Evolutionary conservation across 1,140 invertebrate species (phyloP).

Genomic region (Glossosoma conforme): DNA sequence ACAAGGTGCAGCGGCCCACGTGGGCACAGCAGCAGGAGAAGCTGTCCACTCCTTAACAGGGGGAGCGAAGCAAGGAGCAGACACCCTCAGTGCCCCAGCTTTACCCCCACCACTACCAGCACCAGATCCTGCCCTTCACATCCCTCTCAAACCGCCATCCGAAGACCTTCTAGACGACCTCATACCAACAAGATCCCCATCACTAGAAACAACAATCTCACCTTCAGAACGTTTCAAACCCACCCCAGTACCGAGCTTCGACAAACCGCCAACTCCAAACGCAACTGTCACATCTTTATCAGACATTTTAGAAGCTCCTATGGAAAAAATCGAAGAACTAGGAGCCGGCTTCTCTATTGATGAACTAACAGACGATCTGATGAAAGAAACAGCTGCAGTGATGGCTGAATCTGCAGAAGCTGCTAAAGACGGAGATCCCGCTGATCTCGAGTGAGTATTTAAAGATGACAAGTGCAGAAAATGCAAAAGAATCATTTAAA

Average conservation of each 20-base stretch:
- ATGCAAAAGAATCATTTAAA: too few species aligned
- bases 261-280: slow-evolving; percentile 25
- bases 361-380: slow-evolving; percentile 22
- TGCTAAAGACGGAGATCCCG: slow-evolving; percentile 7
- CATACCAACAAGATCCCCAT: slow-evolving; percentile 14
- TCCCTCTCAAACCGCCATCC: slow-evolving; percentile 10
- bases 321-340: slow-evolving; percentile 25
- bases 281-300: slow-evolving; percentile 15
- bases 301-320: slow-evolving; percentile 22
- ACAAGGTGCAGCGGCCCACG: slow-evolving; percentile 5
- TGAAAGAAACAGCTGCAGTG: slow-evolving; percentile 24
- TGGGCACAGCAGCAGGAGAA: neutral
- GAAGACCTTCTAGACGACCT: slow-evolving; percentile 16
- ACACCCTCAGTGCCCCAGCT: slow-evolving; percentile 1
- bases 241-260: slow-evolving; percentile 28
- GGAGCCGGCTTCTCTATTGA: slow-evolving; percentile 12
- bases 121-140: slow-evolving; percentile 11
- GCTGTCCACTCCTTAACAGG: slow-evolving; percentile 3
- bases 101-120: neutral
- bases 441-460: slow-evolving; percentile 30
- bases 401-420: slow-evolving; percentile 4
- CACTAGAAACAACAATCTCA: slow-evolving; percentile 4
- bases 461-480: slow-evolving; percentile 3
- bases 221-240: slow-evolving; percentile 24
- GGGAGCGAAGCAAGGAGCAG: slow-evolving; percentile 4